Conservation (phyloP, 2,797 vertebrate species). For the Halcyon leucocephala region DNA sequence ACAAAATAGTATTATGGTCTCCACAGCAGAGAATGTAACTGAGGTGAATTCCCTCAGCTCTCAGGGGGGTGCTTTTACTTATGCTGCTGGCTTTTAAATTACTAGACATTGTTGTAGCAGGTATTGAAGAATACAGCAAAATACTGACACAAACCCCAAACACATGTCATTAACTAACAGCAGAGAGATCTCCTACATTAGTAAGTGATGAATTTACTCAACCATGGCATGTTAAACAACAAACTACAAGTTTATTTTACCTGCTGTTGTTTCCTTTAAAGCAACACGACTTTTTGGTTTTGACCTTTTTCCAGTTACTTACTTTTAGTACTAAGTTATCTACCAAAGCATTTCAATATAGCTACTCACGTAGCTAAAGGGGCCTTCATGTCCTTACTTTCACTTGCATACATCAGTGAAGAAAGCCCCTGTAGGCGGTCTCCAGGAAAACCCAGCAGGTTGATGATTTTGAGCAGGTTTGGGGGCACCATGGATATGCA, state of each 20-base stretch:
- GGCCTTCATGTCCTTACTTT: constrained; percentile 99
- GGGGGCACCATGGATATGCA: constrained; percentile 99
- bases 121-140: not conserved
- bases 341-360: constrained; percentile 86
- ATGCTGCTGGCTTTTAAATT: not conserved
- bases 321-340: constrained; percentile 81
- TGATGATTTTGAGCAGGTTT: constrained; percentile 99
- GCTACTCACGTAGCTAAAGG: constrained; percentile 99
- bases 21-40: not conserved
- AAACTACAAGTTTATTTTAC: constrained; percentile 35
- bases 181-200: not conserved
- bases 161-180: not conserved
- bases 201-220: not conserved
- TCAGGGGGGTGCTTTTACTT: not conserved
- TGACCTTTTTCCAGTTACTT: constrained; percentile 67
- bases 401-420: constrained; percentile 95
- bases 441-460: constrained; percentile 98
- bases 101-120: not conserved
- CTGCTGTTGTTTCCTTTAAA: constrained; percentile 67
- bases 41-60: not conserved
- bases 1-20: not conserved
- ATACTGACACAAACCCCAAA: not conserved
- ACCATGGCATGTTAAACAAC: not conserved
- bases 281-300: constrained; percentile 26
- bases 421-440: constrained; percentile 96